These are phyloP conservation scores for Melikaiella ostensackeni DNA, from an alignment of 2,888 invertebrate genomes.

Conservation along the genomic window DNA sequence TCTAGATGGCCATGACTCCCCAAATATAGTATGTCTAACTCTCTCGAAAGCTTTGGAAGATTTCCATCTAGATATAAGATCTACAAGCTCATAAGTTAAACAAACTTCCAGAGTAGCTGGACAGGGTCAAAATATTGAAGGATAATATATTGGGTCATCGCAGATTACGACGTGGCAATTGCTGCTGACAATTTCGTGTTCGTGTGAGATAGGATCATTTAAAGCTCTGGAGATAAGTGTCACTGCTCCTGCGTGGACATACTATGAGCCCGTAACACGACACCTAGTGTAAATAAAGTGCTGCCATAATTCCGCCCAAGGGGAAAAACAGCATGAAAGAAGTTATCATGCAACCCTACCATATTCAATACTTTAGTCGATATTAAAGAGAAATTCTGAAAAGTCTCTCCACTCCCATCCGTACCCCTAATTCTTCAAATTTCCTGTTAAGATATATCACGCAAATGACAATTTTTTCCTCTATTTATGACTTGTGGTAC, in stretches of 20 bases:
- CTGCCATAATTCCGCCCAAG: constrained; percentile 6
- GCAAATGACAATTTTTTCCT: too few relatives aligned
- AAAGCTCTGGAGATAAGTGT: constrained; percentile 35
- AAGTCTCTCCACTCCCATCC: background rate
- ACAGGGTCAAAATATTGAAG: background rate
- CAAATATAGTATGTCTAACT: too few relatives aligned
- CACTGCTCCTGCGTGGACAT: background rate
- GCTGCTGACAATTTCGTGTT: constrained; percentile 33
- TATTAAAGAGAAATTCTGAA: background rate
- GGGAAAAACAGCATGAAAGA: background rate
- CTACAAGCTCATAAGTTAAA: too few relatives aligned
- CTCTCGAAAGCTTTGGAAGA: too few relatives aligned
- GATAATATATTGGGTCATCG: constrained; percentile 29
- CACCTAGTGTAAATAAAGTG: constrained; percentile 31
- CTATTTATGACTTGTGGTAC: too few relatives aligned
- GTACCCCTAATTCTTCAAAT: too few relatives aligned
- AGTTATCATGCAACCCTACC: constrained; percentile 1
- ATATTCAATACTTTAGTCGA: constrained; percentile 3
- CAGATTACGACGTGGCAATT: constrained; percentile 15
- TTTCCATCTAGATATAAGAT: too few relatives aligned
- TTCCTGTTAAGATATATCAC: too few relatives aligned
- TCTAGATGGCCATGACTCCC: too few relatives aligned
- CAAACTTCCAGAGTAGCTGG: background rate
- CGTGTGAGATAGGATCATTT: constrained; percentile 29
- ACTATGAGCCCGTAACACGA: constrained; percentile 30